Conservation (phyloP, 2,113 vertebrate genomes). For the Myrmophylax atrothorax region DNA sequence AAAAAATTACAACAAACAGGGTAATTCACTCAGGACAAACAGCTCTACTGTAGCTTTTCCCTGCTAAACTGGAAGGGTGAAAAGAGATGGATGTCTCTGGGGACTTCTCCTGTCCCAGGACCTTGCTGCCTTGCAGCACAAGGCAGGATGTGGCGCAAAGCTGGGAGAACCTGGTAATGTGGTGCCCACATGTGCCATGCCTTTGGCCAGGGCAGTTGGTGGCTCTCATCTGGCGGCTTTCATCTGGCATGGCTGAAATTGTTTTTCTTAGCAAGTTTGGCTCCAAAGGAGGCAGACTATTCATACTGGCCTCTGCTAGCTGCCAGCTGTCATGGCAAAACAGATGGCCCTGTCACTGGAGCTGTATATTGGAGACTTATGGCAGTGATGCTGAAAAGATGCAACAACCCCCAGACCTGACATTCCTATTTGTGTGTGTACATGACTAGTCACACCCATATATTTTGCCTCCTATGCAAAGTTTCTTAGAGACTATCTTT, state of each 20-base stretch:
- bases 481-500: not conserved
- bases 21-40: not conserved
- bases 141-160: not conserved
- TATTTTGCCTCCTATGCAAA: not conserved
- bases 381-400: not conserved
- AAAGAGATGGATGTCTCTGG: not conserved
- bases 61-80: not conserved
- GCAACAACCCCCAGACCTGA: not conserved
- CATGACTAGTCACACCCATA: not conserved
- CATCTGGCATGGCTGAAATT: not conserved
- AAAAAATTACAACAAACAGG: not conserved
- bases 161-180: fast-evolving
- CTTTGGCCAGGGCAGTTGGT: not conserved
- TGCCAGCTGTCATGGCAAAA: constrained; percentile 36
- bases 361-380: not conserved
- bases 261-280: not conserved
- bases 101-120: not conserved
- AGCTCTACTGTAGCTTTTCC: not conserved
- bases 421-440: not conserved
- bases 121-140: not conserved
- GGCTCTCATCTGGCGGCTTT: constrained; percentile 8
- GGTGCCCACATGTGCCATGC: not conserved
- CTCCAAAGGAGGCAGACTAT: not conserved
- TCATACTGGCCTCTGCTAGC: constrained; percentile 23
- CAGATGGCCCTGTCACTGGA: constrained; percentile 40